These are phyloP conservation scores for Galago senegalensis DNA, from an alignment of 2,797 vertebrate species.

Conservation along the genomic window DNA sequence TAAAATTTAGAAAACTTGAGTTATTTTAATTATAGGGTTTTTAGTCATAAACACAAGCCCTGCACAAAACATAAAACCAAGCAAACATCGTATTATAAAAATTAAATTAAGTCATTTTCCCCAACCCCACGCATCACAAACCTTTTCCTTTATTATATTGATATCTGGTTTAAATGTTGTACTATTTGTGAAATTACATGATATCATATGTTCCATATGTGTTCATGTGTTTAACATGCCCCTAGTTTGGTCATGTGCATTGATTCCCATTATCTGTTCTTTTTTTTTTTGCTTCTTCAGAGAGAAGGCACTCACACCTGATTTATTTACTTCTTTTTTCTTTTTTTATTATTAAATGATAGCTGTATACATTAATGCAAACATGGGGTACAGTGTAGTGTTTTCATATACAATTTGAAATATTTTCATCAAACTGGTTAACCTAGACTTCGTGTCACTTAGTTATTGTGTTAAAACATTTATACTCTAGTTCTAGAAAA, in stretches of 20 bases:
- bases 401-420: too few relatives aligned
- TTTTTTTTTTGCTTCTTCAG: too few relatives aligned
- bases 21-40: not conserved
- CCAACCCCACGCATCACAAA: not conserved
- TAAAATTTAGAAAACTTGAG: not conserved
- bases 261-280: constrained; percentile 1
- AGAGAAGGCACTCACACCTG: too few relatives aligned
- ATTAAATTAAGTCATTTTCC: not conserved
- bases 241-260: not conserved
- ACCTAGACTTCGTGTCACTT: too few relatives aligned
- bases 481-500: too few relatives aligned
- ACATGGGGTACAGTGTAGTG: too few relatives aligned
- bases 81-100: not conserved
- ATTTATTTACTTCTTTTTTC: too few relatives aligned
- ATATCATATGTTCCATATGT: not conserved
- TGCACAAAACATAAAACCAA: not conserved
- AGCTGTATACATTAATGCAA: too few relatives aligned
- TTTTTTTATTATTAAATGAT: too few relatives aligned
- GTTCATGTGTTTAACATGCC: not conserved
- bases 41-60: not conserved
- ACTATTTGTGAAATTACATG: not conserved
- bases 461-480: too few relatives aligned
- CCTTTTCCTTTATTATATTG: not conserved
- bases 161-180: not conserved
- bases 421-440: too few relatives aligned